These are phyloP conservation scores for Enteromius paludinosus DNA, from an alignment of 2,797 vertebrate genomes.

Conservation along the genomic window DNA sequence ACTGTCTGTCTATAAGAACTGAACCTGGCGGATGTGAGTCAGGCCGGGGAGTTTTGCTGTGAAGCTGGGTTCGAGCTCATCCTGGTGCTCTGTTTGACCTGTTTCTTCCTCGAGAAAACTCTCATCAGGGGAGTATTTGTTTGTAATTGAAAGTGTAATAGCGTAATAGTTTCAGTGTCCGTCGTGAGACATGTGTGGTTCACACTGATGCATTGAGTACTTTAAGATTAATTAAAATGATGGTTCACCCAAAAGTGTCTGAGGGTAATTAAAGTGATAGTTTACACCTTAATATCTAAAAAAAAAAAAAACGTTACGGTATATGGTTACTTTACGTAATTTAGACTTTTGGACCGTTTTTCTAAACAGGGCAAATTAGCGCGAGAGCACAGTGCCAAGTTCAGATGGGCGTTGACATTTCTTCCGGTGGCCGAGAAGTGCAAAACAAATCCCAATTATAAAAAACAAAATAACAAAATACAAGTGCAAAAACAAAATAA, in stretches of 20 bases:
- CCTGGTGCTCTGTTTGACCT: constrained; percentile 20
- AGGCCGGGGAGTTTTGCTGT: constrained; percentile 47
- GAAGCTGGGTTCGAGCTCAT: constrained; percentile 26
- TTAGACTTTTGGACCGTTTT: no score
- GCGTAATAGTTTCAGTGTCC: neutral
- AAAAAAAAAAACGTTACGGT: no score
- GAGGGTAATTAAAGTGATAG: neutral
- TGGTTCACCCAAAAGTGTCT: neutral
- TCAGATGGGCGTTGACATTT: no score
- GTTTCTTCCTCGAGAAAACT: neutral
- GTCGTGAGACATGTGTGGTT: neutral
- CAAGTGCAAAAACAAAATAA: no score
- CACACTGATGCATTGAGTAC: no score
- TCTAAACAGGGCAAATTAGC: no score
- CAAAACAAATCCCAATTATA: no score
- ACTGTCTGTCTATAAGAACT: constrained; percentile 6
- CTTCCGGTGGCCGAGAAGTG: no score
- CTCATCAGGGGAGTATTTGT: neutral
- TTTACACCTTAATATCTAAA: no score
- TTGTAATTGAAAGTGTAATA: neutral
- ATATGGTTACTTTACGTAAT: no score
- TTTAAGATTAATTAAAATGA: neutral
- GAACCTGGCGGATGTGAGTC: constrained; percentile 37
- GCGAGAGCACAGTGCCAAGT: no score
- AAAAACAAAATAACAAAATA: no score